Percentiles rank a stretch among this genome's conserved stretches.
These are phyloP conservation scores for Oxyura jamaicensis DNA, from an alignment of 2,113 vertebrate genomes.

Conservation along the genomic window DNA sequence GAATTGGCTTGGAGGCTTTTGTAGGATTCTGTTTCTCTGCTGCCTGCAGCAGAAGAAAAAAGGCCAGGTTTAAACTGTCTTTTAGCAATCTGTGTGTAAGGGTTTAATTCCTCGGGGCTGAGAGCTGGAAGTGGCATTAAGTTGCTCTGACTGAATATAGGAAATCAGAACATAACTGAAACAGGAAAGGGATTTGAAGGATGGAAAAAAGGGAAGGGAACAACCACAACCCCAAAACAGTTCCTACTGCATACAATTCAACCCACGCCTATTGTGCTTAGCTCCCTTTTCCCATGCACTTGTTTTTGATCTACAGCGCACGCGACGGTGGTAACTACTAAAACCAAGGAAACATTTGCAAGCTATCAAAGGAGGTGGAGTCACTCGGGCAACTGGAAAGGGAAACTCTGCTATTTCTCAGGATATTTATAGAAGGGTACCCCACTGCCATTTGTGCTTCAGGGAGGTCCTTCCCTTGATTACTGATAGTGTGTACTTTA, in stretches of 20 bases:
- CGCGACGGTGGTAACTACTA: conserved; percentile 26
- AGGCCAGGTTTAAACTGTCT: not conserved
- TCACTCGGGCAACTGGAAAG: conserved; percentile 65
- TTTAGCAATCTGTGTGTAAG: not conserved
- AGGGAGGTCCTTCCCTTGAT: conserved; percentile 78
- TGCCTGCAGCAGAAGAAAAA: not conserved
- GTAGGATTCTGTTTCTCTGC: not conserved
- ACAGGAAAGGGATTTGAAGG: not conserved
- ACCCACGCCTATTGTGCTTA: conserved; percentile 14
- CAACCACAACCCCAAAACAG: not conserved
- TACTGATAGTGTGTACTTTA: conserved; percentile 77
- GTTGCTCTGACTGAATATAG: not conserved
- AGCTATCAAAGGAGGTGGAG: conserved; percentile 73
- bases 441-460: conserved; percentile 73
- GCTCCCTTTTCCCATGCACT: conserved; percentile 23
- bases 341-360: conserved; percentile 67
- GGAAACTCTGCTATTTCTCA: conserved; percentile 62
- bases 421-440: conserved; percentile 80
- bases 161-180: conserved; percentile 10
- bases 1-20: not conserved
- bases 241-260: conserved; percentile 42
- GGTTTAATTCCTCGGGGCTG: not conserved
- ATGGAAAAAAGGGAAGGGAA: conserved; percentile 23
- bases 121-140: not conserved
- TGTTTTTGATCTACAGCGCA: conserved; percentile 50